Percentiles rank a stretch among this genome's conserved stretches.
Conservation (phyloP, 2,888 invertebrate genomes). For the Phortica magna region DNA sequence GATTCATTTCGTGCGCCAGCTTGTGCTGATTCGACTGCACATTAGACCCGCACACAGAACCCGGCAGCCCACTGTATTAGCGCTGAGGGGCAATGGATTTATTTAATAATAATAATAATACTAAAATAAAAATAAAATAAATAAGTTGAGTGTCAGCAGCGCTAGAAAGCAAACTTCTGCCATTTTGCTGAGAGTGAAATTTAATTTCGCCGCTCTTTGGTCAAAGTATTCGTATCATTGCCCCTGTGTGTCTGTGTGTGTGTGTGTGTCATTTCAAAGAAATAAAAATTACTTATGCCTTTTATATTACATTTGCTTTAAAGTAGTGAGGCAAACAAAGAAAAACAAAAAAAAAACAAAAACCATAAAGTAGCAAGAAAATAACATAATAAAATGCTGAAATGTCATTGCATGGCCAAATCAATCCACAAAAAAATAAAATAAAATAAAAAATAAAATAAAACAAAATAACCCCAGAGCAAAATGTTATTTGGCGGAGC, state of each 20-base stretch:
- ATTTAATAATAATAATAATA: not conserved
- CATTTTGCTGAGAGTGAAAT: not conserved
- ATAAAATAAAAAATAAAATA: not conserved
- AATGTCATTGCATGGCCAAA: not conserved
- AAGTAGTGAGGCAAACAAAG: too few relatives aligned
- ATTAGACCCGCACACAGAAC: not conserved
- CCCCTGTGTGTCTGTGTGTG: too few relatives aligned
- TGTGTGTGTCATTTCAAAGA: not conserved
- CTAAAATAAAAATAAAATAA: not conserved
- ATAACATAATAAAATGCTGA: not conserved
- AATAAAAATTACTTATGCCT: not conserved
- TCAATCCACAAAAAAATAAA: not conserved
- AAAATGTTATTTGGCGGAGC: not conserved
- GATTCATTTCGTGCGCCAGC: slow-evolving; percentile 2
- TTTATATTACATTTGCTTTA: not conserved
- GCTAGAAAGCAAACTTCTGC: not conserved
- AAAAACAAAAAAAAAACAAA: too few relatives aligned
- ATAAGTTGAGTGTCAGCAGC: not conserved
- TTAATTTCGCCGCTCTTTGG: not conserved
- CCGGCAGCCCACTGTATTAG: too few relatives aligned
- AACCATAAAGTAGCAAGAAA: not conserved
- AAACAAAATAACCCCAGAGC: not conserved
- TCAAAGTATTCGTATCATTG: too few relatives aligned
- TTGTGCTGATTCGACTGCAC: slow-evolving; percentile 5
- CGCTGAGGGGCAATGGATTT: too few relatives aligned